A percentile compares a stretch with the other conserved stretches of the same genome.
These are phyloP conservation scores for Brachionus angularis DNA, from an alignment of 1,140 invertebrate genomes.

Conservation along the genomic window DNA sequence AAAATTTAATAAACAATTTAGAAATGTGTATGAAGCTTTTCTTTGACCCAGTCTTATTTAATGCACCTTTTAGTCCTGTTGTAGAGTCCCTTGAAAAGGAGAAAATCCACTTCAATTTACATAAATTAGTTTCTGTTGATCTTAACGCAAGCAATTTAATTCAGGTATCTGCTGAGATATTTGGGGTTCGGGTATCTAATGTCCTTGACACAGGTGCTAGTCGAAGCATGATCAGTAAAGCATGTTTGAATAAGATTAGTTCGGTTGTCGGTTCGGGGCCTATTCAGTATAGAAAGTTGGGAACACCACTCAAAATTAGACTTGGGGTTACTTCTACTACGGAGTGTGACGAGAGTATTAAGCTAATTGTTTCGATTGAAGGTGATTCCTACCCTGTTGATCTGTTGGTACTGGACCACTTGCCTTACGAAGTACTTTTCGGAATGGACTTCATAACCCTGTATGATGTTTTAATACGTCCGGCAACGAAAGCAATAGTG, in stretches of 20 bases:
- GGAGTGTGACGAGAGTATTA: not conserved
- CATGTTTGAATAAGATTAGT: not conserved
- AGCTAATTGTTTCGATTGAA: not conserved
- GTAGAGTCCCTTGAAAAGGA: not conserved
- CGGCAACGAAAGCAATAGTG: not conserved
- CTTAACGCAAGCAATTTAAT: not conserved
- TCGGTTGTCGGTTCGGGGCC: not conserved
- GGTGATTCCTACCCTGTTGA: conserved; percentile 11
- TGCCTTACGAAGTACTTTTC: conserved; percentile 16
- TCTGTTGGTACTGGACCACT: not conserved
- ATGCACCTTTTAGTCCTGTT: not conserved
- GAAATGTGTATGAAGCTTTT: conserved; percentile 15
- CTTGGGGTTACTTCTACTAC: not conserved
- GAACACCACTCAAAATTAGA: not conserved
- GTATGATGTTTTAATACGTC: not conserved
- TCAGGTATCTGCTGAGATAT: not conserved
- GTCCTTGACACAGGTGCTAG: conserved; percentile 20
- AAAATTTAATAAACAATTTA: conserved; percentile 9
- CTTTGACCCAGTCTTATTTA: not conserved
- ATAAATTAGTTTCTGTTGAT: not conserved
- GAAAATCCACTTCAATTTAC: not conserved
- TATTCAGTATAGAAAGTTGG: not conserved
- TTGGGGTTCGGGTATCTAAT: not conserved
- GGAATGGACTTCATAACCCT: conserved; percentile 26
- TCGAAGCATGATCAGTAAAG: conserved; percentile 16